Evolutionary conservation across 1,140 invertebrate species (phyloP).

Genomic region (Diorhabda carinulata): DNA sequence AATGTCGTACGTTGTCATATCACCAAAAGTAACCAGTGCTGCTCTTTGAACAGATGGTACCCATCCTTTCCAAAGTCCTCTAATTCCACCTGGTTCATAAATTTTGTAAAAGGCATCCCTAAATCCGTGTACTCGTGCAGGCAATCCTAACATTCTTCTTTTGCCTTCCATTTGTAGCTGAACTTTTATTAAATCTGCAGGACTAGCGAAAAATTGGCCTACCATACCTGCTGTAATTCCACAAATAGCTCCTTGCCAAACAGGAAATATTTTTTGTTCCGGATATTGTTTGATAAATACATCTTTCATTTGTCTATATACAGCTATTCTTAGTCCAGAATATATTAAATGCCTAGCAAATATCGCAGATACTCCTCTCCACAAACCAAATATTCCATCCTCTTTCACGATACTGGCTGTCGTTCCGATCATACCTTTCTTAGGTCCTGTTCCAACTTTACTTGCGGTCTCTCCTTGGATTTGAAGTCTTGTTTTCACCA

Average conservation of each 20-base stretch:
- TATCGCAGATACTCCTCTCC: constrained; percentile 83
- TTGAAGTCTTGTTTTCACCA: constrained; percentile 88
- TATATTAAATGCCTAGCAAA: constrained; percentile 83
- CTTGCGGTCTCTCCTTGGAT: constrained; percentile 78
- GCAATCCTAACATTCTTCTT: constrained; percentile 70
- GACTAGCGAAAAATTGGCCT: constrained; percentile 84
- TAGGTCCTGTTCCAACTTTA: constrained; percentile 52
- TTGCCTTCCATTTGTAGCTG: constrained; percentile 91
- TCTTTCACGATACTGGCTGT: constrained; percentile 68
- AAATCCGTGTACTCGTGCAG: constrained; percentile 69
- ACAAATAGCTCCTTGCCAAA: constrained; percentile 68
- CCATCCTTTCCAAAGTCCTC: constrained; percentile 82
- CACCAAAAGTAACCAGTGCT: constrained; percentile 73
- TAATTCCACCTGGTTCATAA: constrained; percentile 67
- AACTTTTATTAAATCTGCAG: constrained; percentile 88
- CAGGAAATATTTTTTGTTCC: constrained; percentile 50
- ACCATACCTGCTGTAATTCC: constrained; percentile 78
- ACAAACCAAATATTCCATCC: constrained; percentile 76
- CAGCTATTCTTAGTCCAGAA: constrained; percentile 65
- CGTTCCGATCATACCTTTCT: constrained; percentile 79
- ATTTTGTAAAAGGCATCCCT: constrained; percentile 75
- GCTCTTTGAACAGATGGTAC: constrained; percentile 83
- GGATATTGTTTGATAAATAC: constrained; percentile 49
- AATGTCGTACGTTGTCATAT: constrained; percentile 88
- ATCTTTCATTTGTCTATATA: constrained; percentile 65